Base-by-base conservation (phyloP, 2,797 vertebrate species). In the Enteromius argenteus region DNA sequence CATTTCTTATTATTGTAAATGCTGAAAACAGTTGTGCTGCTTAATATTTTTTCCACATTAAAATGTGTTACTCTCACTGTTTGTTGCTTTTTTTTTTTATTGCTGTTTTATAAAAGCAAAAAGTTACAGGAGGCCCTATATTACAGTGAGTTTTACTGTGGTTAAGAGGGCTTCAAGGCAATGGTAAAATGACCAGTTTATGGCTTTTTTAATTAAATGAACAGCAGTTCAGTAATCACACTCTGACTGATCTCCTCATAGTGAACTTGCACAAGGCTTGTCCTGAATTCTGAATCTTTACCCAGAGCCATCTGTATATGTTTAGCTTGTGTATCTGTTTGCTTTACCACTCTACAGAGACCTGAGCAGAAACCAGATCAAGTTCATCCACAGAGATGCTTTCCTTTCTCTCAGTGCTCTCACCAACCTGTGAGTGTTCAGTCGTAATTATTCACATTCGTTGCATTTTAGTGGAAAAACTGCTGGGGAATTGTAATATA, bases 301-400 rank as follows among this genome's bases (percentile, higher is more conserved):
- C 49, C 37, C 39, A 71, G 82, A 53, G 82, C 58, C 80, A 51
- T 51, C 35, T 53, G 68, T 83, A 68, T 75, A 30, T 69, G 60
- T 68, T 67, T 79, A 66, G 14, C 51, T 30, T n/a, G 35, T 42
- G 7, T 78, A 85, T 69, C 73, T 88, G 32, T 89, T 78, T 85
- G 30, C 66, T 87, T 88, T 80, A 46, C 86, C 84, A 81, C 69
- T 72, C 88, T 94, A 84, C 94, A 99, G 98, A 62, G 98, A 99
- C 93, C 95, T 99, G 90, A 99, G 98, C 86, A 96, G 97, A 91
- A 99, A 99, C 90, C 90, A 86, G 86, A 97, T 99, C 91, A 91
- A 86, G 87, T 93, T 93, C 68, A 96, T 99, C 92, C 95, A 99
- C 89, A 94, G 91, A 90, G 96, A 97, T 82, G 96, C 97, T 83